A percentile compares a stretch with the other conserved stretches of the same genome.
phyloP scores from a whole-genome alignment of 2,113 vertebrate genomes.

The Antigone vipio region DNA sequence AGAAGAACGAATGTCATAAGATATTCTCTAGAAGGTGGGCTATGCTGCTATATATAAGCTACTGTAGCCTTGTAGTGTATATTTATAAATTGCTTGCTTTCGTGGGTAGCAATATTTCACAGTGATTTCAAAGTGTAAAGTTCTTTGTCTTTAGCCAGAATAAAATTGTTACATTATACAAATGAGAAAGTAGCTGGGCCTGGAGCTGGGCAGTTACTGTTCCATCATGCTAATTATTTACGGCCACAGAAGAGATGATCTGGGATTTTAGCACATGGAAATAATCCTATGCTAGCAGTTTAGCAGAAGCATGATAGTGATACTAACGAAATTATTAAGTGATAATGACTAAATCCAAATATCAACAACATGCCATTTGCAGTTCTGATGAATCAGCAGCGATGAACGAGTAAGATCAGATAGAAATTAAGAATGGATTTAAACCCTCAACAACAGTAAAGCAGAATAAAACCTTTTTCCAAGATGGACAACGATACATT shows the following conservation, averaged over 20 bases:
- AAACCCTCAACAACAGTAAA: background rate
- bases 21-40: background rate
- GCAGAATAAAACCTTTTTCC: background rate
- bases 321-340: background rate
- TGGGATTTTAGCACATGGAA: background rate
- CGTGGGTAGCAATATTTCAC: background rate
- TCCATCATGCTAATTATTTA: background rate
- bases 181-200: background rate
- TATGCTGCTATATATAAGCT: background rate
- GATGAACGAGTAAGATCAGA: background rate
- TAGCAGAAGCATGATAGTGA: background rate
- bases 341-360: background rate
- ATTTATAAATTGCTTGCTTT: background rate
- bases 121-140: background rate
- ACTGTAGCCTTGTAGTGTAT: no score
- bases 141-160: background rate
- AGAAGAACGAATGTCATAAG: background rate
- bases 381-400: background rate
- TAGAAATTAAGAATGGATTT: background rate
- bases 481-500: background rate
- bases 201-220: background rate
- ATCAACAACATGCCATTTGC: background rate
- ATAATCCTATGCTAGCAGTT: background rate
- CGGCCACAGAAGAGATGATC: background rate
- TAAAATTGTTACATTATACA: background rate